These are phyloP conservation scores for Danio albolineatus DNA, from an alignment of 2,797 vertebrate species.

Conservation along the genomic window DNA sequence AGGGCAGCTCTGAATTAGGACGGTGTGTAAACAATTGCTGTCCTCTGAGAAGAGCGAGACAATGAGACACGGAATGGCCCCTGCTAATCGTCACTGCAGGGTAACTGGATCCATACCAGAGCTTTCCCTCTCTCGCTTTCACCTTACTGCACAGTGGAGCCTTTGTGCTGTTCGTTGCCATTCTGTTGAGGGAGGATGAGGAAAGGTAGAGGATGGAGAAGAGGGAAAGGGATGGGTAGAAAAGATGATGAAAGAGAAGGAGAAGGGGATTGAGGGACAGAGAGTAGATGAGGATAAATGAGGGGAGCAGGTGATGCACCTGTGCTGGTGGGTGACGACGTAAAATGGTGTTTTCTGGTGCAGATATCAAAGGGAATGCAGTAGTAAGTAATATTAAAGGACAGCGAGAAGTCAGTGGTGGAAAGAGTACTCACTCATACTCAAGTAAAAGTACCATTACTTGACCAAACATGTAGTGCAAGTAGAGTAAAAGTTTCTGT, in stretches of 20 bases:
- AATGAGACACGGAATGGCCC: conserved; percentile 61
- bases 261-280: conserved; percentile 1
- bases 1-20: conserved; percentile 60
- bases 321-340: not conserved
- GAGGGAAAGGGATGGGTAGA: conserved; percentile 29
- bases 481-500: no score
- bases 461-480: no score
- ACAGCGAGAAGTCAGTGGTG: no score
- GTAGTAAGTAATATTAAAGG: no score
- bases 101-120: conserved; percentile 73
- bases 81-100: conserved; percentile 66
- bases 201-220: conserved; percentile 24
- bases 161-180: conserved; percentile 70
- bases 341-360: no score
- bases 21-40: conserved; percentile 67
- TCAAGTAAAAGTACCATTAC: no score
- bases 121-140: conserved; percentile 41
- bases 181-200: conserved; percentile 46
- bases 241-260: conserved; percentile 30
- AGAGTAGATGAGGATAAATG: conserved; percentile 14
- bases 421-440: no score
- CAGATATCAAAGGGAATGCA: no score
- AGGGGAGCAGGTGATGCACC: conserved; percentile 5
- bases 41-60: conserved; percentile 65
- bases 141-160: conserved; percentile 71